phyloP scores from a whole-genome alignment of 2,888 invertebrate species.

The Bibio marci region DNA sequence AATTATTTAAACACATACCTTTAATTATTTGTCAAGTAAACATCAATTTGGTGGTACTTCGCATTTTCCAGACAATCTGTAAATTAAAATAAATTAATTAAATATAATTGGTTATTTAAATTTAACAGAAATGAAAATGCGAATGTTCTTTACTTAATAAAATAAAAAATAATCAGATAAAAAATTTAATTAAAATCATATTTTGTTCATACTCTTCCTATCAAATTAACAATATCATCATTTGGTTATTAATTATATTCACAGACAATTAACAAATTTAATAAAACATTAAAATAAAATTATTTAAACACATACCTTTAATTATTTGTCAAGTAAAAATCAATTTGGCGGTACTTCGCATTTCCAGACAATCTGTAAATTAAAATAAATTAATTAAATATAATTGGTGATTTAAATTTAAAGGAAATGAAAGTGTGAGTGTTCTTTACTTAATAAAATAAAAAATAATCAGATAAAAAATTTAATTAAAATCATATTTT shows the following conservation, averaged over 20 bases:
- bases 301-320: background rate
- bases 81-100: background rate
- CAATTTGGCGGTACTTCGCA: background rate
- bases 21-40: background rate
- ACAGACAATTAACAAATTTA: background rate
- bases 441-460: background rate
- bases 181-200: background rate
- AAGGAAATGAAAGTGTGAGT: too few relatives aligned
- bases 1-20: background rate
- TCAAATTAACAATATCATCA: background rate
- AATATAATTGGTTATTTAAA: too few relatives aligned
- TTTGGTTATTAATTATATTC: background rate
- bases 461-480: constrained; percentile 2
- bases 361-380: background rate
- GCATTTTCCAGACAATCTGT: background rate
- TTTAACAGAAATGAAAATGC: too few relatives aligned
- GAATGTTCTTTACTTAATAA: background rate
- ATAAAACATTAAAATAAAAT: background rate
- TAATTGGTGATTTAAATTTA: too few relatives aligned
- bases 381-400: background rate
- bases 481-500: background rate
- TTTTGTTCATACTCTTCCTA: background rate
- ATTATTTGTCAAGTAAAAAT: background rate
- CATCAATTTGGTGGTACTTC: background rate
- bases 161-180: constrained; percentile 2